phyloP scores from a whole-genome alignment of 2,113 vertebrate genomes.

The Erpornis zantholeuca region DNA sequence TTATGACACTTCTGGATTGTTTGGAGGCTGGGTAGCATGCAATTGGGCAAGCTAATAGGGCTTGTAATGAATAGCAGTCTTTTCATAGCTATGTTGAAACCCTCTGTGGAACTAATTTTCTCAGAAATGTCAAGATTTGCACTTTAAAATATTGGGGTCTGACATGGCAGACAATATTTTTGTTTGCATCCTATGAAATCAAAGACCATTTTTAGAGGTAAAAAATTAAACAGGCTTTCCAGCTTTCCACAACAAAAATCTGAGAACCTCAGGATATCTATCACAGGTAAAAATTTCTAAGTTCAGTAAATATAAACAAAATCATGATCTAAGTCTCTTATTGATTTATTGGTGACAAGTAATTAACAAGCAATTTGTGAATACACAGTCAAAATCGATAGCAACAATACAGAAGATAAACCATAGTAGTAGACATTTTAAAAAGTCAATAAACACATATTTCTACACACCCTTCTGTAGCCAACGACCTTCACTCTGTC shows the following conservation, averaged over 20 bases:
- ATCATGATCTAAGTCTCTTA: background rate
- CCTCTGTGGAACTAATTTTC: background rate
- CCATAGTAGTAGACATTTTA: background rate
- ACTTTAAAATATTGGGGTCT: background rate
- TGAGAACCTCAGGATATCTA: background rate
- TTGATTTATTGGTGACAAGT: background rate
- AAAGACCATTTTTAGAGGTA: background rate
- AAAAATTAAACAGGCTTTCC: background rate
- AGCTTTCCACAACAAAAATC: background rate
- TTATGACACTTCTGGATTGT: background rate
- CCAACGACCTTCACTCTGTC: background rate
- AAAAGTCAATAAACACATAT: background rate
- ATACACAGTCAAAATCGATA: background rate
- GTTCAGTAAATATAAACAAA: background rate
- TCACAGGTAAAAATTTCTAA: background rate
- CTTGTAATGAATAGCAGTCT: background rate
- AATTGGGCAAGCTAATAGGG: background rate
- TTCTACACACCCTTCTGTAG: background rate
- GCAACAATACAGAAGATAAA: background rate
- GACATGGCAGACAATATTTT: background rate
- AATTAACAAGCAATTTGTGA: background rate
- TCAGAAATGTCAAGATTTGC: background rate
- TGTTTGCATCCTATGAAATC: background rate
- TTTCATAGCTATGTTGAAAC: background rate
- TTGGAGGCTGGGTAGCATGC: background rate